Evolutionary conservation across 2,888 invertebrate genomes (phyloP), one percentile per base, ranked within the genome.

Genomic region (Hipparchia semele): DNA sequence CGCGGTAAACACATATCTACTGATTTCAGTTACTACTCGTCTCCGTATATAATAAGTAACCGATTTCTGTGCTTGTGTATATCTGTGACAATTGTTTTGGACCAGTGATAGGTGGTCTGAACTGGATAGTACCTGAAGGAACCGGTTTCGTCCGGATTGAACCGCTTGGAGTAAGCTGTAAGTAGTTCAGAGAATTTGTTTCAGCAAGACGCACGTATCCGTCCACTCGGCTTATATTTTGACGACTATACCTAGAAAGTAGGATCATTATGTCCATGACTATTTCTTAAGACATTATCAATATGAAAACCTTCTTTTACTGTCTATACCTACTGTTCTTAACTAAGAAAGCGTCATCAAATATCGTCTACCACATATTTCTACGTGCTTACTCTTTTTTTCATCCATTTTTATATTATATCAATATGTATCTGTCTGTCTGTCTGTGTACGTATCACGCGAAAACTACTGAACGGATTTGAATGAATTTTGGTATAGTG

Each of bases 131-230:
- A 54, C 68, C 65, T 49, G 71, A 54, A 56, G 54, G 79, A 83
- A 85, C 87, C 84, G 88, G 87, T 86, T 87, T 87, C 83, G 77
- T 82, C 87, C 83, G 84, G 84, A 83, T 79, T 68, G 72, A 82
- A 80, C 83, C 83, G 84, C 78, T 81, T 80, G 79, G 75, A 81
- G 80, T 81, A 80, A 78, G 83, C 78, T 81, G 91, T 91, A 80
- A 91, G 92, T 91, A 87, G 79, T 76, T 71, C 71, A 70, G 66
- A 69, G 67, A 67, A 75, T 77, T 78, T 78, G 78, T 79, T 79
- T 78, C 77, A 78, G 72, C 76, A 65, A 76, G 77, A 74, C 62
- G 65, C 73, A 71, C 76, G 74, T 71, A 71, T 71, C 68, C 61
- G 33, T 61, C 68, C 9, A 69, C 61, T 69, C 53, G 49, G 51